Evolutionary conservation across 1,140 invertebrate genomes (phyloP), one percentile per base, ranked within the genome.

Genomic region (Drosophila nebulosa): DNA sequence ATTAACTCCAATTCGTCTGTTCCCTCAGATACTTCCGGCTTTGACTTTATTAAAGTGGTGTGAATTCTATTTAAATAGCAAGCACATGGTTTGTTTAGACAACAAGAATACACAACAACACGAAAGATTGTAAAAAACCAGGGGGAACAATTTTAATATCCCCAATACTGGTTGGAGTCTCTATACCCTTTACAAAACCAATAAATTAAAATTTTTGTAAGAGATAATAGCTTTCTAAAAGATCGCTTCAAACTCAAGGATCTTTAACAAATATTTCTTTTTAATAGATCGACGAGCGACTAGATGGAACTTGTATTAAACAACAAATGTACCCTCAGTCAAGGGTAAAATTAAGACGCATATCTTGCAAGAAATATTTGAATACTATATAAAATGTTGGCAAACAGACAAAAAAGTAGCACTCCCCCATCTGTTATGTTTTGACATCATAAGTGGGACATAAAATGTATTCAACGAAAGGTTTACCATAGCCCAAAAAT

Each of bases 381-480:
- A 2, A 21, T 46, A 46, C 39, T 46, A 46, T 21, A 46, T 18
- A 18, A 18, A 46, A 21, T 84, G 64, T 80, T 80, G 76, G 76
- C 78, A 70, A 78, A 78, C 67, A 78, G 52, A 72, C 60, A 73
- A 63, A 74, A 61, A 50, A 53, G 6, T 46, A 63, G 30, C 39
- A 26, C 66, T 53, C 64, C 64, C 52, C 26, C 69, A 72, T 39
- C 30, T 72, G 68, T 65, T 74, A 75, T 75, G 62, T 75, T 75
- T 67, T 75, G 70, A 74, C 73, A 75, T 53, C 71, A 75, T 68
- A 74, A 75, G 71, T 75, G 71, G 72, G 70, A 7, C 70, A 65
- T 9, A 10, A 74, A 52, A 42, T 57, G 35, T 65, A 32, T 59
- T 16, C 42, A 26, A 57, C 46, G 5, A 36, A 16, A 18, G 51